phyloP scores from a whole-genome alignment of 2,888 invertebrate species.

The Papilio elwesi region DNA sequence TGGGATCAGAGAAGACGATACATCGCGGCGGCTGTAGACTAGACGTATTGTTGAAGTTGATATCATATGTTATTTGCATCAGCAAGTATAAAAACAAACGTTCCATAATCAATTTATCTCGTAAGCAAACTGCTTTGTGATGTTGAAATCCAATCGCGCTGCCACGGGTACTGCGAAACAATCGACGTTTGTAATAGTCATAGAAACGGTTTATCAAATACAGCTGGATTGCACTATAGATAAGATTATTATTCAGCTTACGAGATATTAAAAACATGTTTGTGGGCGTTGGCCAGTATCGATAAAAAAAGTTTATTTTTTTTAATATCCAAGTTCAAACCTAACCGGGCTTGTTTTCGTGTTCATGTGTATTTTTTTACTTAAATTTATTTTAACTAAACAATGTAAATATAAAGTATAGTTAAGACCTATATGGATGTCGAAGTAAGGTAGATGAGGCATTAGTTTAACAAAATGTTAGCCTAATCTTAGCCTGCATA shows the following conservation, averaged over 20 bases:
- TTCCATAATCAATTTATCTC: background rate
- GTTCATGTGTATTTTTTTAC: background rate
- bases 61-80: background rate
- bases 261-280: conserved; percentile 23
- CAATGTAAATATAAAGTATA: too few relatives aligned
- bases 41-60: background rate
- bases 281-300: conserved; percentile 21
- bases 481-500: too few relatives aligned
- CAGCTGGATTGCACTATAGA: conserved; percentile 1
- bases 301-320: conserved; percentile 16
- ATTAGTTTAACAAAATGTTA: too few relatives aligned
- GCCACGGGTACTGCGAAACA: background rate
- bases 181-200: conserved; percentile 1
- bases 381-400: too few relatives aligned
- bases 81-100: background rate
- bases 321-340: background rate
- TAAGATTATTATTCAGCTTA: conserved; percentile 10
- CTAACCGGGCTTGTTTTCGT: background rate
- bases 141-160: background rate
- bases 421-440: too few relatives aligned
- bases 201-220: background rate
- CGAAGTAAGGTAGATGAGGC: too few relatives aligned
- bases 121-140: background rate
- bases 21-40: too few relatives aligned
- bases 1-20: too few relatives aligned